Conservation (phyloP, 2,113 vertebrate species). For the Neogobius melanostomus region DNA sequence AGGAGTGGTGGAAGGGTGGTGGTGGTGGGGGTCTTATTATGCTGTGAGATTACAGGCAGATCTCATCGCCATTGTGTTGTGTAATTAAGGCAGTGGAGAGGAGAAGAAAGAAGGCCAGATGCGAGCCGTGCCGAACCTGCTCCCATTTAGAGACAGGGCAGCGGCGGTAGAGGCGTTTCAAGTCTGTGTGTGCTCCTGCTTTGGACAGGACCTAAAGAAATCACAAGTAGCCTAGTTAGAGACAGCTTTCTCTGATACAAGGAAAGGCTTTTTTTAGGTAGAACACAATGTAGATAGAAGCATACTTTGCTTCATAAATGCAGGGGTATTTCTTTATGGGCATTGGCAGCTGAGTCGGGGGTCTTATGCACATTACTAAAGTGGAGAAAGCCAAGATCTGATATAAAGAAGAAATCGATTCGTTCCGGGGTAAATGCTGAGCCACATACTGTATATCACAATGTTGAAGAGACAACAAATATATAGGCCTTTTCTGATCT, state of each 20-base stretch:
- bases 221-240: slow-evolving; percentile 32
- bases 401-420: too few species aligned
- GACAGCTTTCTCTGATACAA: slow-evolving; percentile 30
- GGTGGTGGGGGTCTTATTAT: slow-evolving; percentile 64
- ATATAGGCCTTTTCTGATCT: too few species aligned
- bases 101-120: slow-evolving; percentile 76
- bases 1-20: slow-evolving; percentile 16
- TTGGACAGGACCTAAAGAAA: slow-evolving; percentile 48
- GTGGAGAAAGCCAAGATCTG: too few species aligned
- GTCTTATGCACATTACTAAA: too few species aligned
- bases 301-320: too few species aligned
- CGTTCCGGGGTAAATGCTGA: too few species aligned
- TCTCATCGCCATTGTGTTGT: slow-evolving; percentile 78
- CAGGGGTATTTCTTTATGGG: too few species aligned
- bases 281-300: not conserved
- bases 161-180: slow-evolving; percentile 32
- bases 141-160: slow-evolving; percentile 59
- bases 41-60: slow-evolving; percentile 76
- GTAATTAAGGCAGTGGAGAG: slow-evolving; percentile 76
- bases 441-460: too few species aligned
- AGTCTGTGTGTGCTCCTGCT: slow-evolving; percentile 23
- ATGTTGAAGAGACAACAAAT: too few species aligned
- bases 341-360: too few species aligned
- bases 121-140: slow-evolving; percentile 59
- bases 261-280: not conserved